Evolutionary conservation across 1,140 invertebrate species (phyloP).

Genomic region (Leptopilina boulardi): DNA sequence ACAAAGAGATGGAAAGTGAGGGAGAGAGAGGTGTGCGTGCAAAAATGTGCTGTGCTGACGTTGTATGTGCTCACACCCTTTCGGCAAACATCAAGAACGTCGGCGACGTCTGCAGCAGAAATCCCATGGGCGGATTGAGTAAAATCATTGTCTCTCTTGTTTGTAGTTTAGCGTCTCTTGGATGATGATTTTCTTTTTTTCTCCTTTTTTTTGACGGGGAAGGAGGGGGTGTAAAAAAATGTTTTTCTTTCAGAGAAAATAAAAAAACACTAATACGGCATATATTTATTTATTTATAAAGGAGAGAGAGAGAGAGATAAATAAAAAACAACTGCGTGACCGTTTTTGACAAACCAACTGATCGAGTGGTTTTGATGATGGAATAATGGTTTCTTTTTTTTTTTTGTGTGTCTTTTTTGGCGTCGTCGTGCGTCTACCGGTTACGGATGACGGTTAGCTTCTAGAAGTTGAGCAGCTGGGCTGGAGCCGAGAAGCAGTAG

Average conservation of each 20-base stretch:
- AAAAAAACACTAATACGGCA: constrained; percentile 11
- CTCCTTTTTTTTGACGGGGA: background rate
- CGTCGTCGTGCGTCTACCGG: background rate
- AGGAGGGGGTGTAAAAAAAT: background rate
- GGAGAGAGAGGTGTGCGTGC: constrained; percentile 4
- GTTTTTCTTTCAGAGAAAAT: background rate
- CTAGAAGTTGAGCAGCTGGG: constrained; percentile 35
- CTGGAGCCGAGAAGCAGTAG: constrained; percentile 32
- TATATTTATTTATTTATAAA: constrained; percentile 15
- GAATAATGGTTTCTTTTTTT: no score
- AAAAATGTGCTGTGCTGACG: constrained; percentile 34
- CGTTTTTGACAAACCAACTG: constrained; percentile 11
- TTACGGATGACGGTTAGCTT: constrained; percentile 32
- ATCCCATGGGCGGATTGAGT: constrained; percentile 26
- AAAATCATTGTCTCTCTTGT: constrained; percentile 10
- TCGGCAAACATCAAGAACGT: background rate
- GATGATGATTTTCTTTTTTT: background rate
- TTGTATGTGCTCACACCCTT: constrained; percentile 38
- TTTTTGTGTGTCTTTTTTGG: no score
- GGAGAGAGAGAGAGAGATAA: background rate
- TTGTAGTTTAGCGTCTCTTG: constrained; percentile 28
- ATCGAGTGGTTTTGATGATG: background rate
- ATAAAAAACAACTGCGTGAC: background rate
- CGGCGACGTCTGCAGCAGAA: constrained; percentile 4
- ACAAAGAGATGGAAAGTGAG: background rate